Evolutionary conservation across 2,113 vertebrate genomes (phyloP).

Genomic region (Heliornis fulica): DNA sequence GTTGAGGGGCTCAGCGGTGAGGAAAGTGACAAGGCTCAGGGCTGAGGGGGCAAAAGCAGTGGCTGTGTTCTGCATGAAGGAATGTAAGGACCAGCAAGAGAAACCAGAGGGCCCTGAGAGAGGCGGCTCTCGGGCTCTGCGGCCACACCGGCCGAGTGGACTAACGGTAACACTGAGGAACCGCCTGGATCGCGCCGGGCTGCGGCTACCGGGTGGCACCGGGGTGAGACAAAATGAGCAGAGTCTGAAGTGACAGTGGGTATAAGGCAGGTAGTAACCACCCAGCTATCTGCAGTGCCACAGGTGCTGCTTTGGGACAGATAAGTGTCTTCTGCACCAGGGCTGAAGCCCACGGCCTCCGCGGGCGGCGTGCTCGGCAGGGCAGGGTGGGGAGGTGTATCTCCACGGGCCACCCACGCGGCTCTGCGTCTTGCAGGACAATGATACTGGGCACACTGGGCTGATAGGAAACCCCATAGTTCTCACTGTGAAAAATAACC

Average conservation of each 20-base stretch:
- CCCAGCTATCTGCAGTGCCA: background rate
- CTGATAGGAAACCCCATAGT: background rate
- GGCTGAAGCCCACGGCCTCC: background rate
- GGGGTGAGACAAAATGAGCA: background rate
- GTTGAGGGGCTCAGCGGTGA: background rate
- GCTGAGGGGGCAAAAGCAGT: background rate
- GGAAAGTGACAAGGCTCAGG: background rate
- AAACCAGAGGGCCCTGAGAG: background rate
- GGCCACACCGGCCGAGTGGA: background rate
- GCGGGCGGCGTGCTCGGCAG: background rate
- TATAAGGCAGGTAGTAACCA: background rate
- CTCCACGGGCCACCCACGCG: background rate
- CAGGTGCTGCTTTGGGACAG: background rate
- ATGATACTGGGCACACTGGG: background rate
- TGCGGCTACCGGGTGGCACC: background rate
- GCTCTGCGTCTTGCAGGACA: background rate
- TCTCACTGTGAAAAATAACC: background rate
- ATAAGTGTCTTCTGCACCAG: background rate
- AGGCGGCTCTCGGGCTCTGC: background rate
- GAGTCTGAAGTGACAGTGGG: fast-evolving
- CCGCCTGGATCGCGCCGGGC: background rate
- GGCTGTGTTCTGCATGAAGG: background rate
- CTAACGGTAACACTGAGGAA: background rate
- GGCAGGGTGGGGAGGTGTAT: background rate
- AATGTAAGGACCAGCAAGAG: background rate